Conservation (phyloP, 2,888 invertebrate species). For the Lepetodrilus schrolli region DNA sequence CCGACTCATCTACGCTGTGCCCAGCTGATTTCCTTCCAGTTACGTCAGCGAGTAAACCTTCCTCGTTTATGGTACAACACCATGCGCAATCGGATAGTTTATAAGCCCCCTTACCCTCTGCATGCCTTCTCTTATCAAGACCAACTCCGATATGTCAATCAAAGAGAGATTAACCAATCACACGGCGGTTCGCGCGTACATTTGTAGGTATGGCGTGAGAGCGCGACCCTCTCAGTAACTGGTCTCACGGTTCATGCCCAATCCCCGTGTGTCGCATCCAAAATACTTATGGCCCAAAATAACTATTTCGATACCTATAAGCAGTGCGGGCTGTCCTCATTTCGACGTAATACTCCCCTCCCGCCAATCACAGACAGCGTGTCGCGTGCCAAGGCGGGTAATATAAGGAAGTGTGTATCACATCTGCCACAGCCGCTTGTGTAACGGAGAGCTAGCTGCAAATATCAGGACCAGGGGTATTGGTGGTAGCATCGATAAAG, state of each 20-base stretch:
- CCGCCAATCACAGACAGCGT: not conserved
- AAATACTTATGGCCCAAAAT: no score
- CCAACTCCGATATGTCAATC: not conserved
- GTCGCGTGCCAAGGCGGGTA: constrained; percentile 18
- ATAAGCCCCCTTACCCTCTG: constrained; percentile 18
- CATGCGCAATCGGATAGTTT: constrained; percentile 2
- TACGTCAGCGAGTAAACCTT: not conserved
- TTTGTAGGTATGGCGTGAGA: not conserved
- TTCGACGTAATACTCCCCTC: not conserved
- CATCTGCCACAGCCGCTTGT: no score
- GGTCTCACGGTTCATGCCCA: no score
- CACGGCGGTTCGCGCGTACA: not conserved
- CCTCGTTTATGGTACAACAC: not conserved
- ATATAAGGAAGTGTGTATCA: no score
- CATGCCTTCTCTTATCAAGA: constrained; percentile 21
- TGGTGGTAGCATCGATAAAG: no score
- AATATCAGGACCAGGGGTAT: no score
- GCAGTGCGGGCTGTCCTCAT: not conserved
- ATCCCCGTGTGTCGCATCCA: no score
- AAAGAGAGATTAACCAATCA: not conserved
- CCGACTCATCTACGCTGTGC: not conserved
- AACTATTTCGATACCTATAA: not conserved
- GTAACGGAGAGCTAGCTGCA: no score
- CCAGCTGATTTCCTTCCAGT: not conserved
- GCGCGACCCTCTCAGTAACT: no score